Evolutionary conservation across 2,888 invertebrate species (phyloP).

Genomic region (Diarsia mendica): DNA sequence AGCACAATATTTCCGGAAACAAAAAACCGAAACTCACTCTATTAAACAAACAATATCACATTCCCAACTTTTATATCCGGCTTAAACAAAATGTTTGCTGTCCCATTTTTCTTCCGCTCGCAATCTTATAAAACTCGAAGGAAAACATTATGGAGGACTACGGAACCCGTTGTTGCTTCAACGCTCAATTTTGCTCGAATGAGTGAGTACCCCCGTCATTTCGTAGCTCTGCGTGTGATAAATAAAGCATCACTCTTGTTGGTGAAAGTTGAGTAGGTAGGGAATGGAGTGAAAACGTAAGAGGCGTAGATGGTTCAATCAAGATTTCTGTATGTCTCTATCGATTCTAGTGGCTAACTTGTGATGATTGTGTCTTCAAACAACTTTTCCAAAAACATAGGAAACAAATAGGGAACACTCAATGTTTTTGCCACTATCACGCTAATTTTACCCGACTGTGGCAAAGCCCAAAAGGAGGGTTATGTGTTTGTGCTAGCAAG

Average conservation of each 20-base stretch:
- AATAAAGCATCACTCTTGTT: conserved; percentile 57
- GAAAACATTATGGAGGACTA: conserved; percentile 19
- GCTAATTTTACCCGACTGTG: too few species aligned
- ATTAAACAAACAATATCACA: conserved; percentile 11
- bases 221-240: conserved; percentile 53
- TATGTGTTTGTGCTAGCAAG: too few species aligned
- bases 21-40: neutral
- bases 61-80: conserved; percentile 16
- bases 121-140: conserved; percentile 20
- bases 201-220: conserved; percentile 53
- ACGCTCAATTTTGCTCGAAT: conserved; percentile 58
- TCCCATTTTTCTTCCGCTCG: conserved; percentile 2
- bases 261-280: conserved; percentile 13
- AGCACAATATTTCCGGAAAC: neutral
- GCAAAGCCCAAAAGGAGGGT: too few species aligned
- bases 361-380: neutral
- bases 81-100: conserved; percentile 16
- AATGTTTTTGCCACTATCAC: neutral
- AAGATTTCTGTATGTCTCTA: neutral
- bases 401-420: neutral
- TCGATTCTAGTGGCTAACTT: neutral
- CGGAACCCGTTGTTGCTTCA: conserved; percentile 39
- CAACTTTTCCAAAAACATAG: neutral
- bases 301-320: neutral
- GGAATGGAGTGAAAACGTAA: conserved; percentile 34